phyloP scores from a whole-genome alignment of 1,140 invertebrate species.

The Calliopsis andreniformis region DNA sequence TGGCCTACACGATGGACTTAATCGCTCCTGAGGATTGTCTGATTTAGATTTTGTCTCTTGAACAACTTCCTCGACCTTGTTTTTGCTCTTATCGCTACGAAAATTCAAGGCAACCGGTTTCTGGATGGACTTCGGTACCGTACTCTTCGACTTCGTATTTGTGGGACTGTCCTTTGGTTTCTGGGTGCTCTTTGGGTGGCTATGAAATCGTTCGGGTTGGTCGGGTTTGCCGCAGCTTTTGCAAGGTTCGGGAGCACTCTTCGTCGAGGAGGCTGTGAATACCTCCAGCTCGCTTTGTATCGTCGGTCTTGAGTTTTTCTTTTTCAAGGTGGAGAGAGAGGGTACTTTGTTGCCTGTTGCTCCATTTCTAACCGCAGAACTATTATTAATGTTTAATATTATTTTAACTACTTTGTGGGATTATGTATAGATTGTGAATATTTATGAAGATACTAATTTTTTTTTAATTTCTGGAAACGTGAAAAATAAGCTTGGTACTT shows the following conservation, averaged over 20 bases:
- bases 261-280: slow-evolving; percentile 61
- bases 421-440: too few relatives aligned
- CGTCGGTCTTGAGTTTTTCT: slow-evolving; percentile 51
- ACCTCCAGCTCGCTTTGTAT: slow-evolving; percentile 70
- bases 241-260: slow-evolving; percentile 81
- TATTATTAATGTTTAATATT: too few relatives aligned
- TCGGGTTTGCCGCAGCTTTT: slow-evolving; percentile 82
- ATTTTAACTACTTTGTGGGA: too few relatives aligned
- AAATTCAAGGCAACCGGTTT: slow-evolving; percentile 82
- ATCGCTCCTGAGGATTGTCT: slow-evolving; percentile 23
- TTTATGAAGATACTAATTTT: too few relatives aligned
- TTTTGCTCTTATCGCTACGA: slow-evolving; percentile 73
- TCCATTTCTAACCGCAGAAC: slow-evolving; percentile 38
- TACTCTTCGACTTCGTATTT: slow-evolving; percentile 34
- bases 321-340: slow-evolving; percentile 58
- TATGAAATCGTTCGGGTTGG: slow-evolving; percentile 84
- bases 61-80: slow-evolving; percentile 49
- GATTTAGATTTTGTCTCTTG: slow-evolving; percentile 25
- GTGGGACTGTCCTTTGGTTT: slow-evolving; percentile 54
- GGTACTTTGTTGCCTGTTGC: slow-evolving; percentile 32
- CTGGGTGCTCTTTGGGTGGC: slow-evolving; percentile 80
- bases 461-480: too few relatives aligned
- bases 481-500: too few relatives aligned
- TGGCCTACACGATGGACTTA: slow-evolving; percentile 11
- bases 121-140: slow-evolving; percentile 77